Evolutionary conservation across 2,113 vertebrate species (phyloP).

Genomic region (Narcine bancroftii): DNA sequence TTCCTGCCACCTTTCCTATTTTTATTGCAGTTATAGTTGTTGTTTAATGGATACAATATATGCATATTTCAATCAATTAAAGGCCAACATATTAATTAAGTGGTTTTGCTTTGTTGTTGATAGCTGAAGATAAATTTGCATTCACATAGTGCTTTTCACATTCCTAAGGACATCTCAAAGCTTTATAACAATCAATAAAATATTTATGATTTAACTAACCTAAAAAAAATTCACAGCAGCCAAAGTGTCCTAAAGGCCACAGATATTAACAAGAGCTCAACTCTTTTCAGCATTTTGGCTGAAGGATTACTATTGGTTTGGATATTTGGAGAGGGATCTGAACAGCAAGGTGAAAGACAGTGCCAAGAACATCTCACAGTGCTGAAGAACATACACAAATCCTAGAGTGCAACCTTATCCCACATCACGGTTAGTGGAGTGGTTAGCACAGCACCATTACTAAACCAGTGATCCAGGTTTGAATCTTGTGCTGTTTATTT

Average conservation of each 20-base stretch:
- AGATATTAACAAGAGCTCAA: not conserved
- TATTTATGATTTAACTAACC: not conserved
- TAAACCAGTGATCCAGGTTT: too few species aligned
- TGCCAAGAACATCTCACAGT: not conserved
- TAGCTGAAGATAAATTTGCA: not conserved
- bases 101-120: not conserved
- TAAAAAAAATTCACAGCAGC: not conserved
- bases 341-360: not conserved
- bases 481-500: too few species aligned
- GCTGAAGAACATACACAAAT: not conserved
- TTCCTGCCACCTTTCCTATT: not conserved
- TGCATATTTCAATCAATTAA: not conserved
- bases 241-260: not conserved
- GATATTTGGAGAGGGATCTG: not conserved
- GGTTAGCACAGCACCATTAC: too few species aligned
- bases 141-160: not conserved
- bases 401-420: not conserved
- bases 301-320: not conserved
- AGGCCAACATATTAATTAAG: not conserved
- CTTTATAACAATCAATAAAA: not conserved
- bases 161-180: not conserved
- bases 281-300: not conserved
- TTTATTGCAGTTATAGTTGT: not conserved
- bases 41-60: not conserved
- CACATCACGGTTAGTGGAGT: too few species aligned